Evolutionary conservation across 2,113 vertebrate species (phyloP), one percentile per base, ranked within the genome.

Genomic region (Rhegmatorhina hoffmannsi): DNA sequence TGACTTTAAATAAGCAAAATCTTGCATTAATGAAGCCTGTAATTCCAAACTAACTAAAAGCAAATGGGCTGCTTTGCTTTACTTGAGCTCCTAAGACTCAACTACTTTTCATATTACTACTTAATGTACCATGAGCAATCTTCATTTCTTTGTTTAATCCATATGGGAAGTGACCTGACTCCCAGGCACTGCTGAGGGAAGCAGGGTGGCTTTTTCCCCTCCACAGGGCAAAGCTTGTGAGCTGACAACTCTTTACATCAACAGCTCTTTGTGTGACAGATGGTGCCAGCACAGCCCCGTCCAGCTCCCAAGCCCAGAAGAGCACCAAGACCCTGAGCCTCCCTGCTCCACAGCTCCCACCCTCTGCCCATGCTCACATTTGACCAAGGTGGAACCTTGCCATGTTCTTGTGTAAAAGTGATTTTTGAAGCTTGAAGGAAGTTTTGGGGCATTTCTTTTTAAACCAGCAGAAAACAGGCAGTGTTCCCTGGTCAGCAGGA

Each of bases 1-100:
- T 55, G 50, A 69, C 91, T 97, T 97, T 97, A 98, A 98, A 98
- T 97, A 98, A 97, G 97, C 96, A 95, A 96, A 97, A 93, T 68
- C 59, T 91, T 31, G 91, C 97, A 87, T 87, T 98, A 98, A 98
- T 97, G 98, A 95, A 95, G 98, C 97, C 87, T 97, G 96, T 98
- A 98, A 98, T 98, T 97, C 94, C 95, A 56, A 94, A 96, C 89
- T 76, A 69, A 96, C 78, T 47, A 94, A 91, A 95, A 97, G 96
- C 91, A 97, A 97, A 98, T 94, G 95, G 89, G 95, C 94, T 97
- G 92, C 70, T 97, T 96, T 69, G 59, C 92, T 96, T 94, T 64
- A 84, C 81, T 82, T 92, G 3, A 17, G 84, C 12, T 80, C 90
- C 81, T 76, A 17, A 77, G 66, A 52, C 79, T 38, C 73, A 66